Evolutionary conservation across 2,888 invertebrate genomes (phyloP), one percentile per base, ranked within the genome.

Genomic region (Atherix ibis): DNA sequence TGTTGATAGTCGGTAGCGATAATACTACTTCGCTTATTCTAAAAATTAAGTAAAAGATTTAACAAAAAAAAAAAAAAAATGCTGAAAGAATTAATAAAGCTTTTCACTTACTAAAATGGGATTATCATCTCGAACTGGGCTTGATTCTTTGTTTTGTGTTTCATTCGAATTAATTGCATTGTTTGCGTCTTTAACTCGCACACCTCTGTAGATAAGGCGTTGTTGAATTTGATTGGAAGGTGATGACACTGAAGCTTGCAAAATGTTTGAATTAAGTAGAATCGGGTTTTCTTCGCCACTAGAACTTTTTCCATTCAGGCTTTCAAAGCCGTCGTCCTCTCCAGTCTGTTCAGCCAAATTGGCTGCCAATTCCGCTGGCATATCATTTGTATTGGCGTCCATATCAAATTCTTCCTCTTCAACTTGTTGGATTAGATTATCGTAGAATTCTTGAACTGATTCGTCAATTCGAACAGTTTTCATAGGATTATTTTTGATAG

Each of bases 241-340:
- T 26, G n/a, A n/a, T n/a, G n/a, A n/a, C n/a, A n/a, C n/a, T n/a
- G n/a, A n/a, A n/a, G n/a, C n/a, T n/a, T n/a, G n/a, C n/a, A n/a
- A n/a, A n/a, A n/a, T n/a, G n/a, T n/a, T n/a, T n/a, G n/a, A n/a
- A n/a, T n/a, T n/a, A n/a, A n/a, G n/a, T n/a, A n/a, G n/a, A n/a
- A n/a, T n/a, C n/a, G 38, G 40, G 34, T 46, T 46, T 39, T 64
- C 66, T 44, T 67, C 65, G 27, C 68, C 69, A 48, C 77, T 78
- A 1, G 82, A 82, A 43, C 76, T 78, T 52, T 82, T 82, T 8
- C 82, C 82, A 48, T 81, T 83, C 6, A 85, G 66, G 54, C 84
- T 84, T 62, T 85, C 85, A 49, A 85, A 84, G 10, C 84, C 85
- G 51, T 85, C 84, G 50, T 85, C 85, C 51, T 82, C 66, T 39